A percentile compares a stretch with the other conserved stretches of the same genome.
These are phyloP conservation scores for Exaiptasia diaphana DNA, from an alignment of 64 coral and sea anemone genomes.

Conservation along the genomic window DNA sequence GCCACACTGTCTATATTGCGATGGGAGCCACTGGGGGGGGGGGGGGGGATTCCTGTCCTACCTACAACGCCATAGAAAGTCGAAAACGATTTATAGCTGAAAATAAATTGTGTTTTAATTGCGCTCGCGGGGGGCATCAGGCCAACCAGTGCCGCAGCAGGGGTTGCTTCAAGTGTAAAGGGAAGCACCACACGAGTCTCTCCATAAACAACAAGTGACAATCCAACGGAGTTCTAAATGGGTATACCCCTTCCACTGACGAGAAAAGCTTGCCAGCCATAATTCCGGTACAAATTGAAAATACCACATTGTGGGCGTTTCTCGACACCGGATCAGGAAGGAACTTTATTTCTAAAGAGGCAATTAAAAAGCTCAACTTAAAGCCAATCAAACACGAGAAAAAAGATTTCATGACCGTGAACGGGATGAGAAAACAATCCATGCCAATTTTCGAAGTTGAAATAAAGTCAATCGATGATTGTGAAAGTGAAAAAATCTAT, in stretches of 20 bases:
- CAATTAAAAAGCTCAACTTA: conserved; percentile 26
- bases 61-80: conserved; percentile 52
- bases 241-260: neutral
- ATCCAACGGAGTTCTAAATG: conserved; percentile 12
- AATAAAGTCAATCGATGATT: conserved; percentile 33
- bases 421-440: conserved; percentile 29
- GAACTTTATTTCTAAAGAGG: conserved; percentile 50
- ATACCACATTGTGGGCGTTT: conserved; percentile 36
- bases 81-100: conserved; percentile 31
- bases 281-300: conserved; percentile 16
- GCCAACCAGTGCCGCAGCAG: conserved; percentile 44
- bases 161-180: conserved; percentile 38
- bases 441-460: conserved; percentile 29
- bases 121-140: conserved; percentile 30
- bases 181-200: conserved; percentile 60
- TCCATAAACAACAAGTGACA: neutral
- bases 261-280: conserved; percentile 37
- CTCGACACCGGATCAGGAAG: conserved; percentile 49
- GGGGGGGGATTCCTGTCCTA: conserved; percentile 9
- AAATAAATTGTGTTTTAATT: conserved; percentile 49
- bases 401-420: conserved; percentile 43
- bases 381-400: conserved; percentile 13
- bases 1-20: conserved; percentile 61
- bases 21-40: conserved; percentile 57
- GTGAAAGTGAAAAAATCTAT: conserved; percentile 18